Conservation (phyloP, 2,888 invertebrate species). For the Dynastes grantii region DNA sequence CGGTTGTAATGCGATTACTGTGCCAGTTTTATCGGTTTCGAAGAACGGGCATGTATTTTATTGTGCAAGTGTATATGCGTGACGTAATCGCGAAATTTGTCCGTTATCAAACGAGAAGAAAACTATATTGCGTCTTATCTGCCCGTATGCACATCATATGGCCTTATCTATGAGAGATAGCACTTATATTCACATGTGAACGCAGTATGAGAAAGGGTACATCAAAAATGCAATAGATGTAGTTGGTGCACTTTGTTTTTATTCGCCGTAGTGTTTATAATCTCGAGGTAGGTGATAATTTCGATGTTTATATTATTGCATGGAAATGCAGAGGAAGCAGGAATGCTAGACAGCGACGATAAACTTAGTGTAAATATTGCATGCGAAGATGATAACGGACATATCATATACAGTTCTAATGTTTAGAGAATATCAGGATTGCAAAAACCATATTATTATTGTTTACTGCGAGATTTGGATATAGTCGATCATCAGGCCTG, state of each 20-base stretch:
- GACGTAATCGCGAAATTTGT: slow-evolving; percentile 16
- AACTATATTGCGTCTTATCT: slow-evolving; percentile 6
- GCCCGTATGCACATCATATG: background rate
- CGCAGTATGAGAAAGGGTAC: background rate
- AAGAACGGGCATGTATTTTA: slow-evolving; percentile 31
- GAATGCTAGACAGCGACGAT: background rate
- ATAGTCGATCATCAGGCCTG: too few relatives aligned
- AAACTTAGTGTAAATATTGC: background rate
- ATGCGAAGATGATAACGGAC: too few relatives aligned
- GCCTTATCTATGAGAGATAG: slow-evolving; percentile 6
- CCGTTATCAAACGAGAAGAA: background rate
- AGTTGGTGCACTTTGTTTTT: background rate
- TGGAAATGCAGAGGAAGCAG: background rate
- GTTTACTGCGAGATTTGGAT: too few relatives aligned
- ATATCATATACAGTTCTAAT: too few relatives aligned
- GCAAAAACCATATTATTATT: too few relatives aligned
- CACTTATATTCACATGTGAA: background rate
- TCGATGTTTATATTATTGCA: background rate
- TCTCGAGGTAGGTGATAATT: background rate
- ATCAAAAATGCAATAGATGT: background rate
- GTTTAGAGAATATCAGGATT: too few relatives aligned
- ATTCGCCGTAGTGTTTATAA: background rate
- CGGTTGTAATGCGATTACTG: slow-evolving; percentile 19
- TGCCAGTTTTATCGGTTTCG: slow-evolving; percentile 39
- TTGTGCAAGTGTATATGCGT: background rate